A percentile compares a stretch with the other conserved stretches of the same genome.
These are phyloP conservation scores for Cephus spinipes DNA, from an alignment of 2,888 invertebrate genomes.

Conservation along the genomic window DNA sequence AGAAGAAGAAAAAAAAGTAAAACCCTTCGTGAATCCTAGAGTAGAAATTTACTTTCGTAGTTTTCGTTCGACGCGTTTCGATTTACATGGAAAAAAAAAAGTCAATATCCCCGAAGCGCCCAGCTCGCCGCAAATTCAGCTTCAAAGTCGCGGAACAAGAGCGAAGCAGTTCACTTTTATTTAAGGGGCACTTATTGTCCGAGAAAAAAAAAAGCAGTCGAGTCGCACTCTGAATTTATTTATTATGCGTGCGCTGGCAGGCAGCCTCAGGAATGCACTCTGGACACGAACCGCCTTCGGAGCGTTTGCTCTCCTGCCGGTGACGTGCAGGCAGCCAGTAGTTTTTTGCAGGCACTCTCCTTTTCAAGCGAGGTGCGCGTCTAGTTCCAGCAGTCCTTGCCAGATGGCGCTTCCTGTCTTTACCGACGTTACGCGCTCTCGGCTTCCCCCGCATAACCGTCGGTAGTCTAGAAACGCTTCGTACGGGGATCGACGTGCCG, in stretches of 20 bases:
- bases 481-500: not conserved
- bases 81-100: not conserved
- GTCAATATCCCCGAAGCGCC: not conserved
- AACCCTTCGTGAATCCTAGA: not conserved
- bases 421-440: not conserved
- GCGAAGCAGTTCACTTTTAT: not conserved
- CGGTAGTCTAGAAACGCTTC: not conserved
- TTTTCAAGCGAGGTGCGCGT: constrained; percentile 13
- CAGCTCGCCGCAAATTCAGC: not conserved
- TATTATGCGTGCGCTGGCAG: constrained; percentile 34
- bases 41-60: not conserved
- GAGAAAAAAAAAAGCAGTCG: constrained; percentile 5
- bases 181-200: not conserved
- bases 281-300: constrained; percentile 33
- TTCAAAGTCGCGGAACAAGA: not conserved
- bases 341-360: constrained; percentile 24
- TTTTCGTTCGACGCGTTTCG: not conserved
- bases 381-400: not conserved
- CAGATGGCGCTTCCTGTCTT: not conserved
- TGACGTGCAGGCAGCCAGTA: not conserved
- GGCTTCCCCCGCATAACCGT: not conserved
- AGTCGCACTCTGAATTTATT: constrained; percentile 39
- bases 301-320: constrained; percentile 21
- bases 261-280: constrained; percentile 32
- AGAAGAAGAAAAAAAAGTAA: no score